Evolutionary conservation across 2,113 vertebrate genomes (phyloP), one percentile per base, ranked within the genome.

Genomic region (Lichenostomus cassidix): DNA sequence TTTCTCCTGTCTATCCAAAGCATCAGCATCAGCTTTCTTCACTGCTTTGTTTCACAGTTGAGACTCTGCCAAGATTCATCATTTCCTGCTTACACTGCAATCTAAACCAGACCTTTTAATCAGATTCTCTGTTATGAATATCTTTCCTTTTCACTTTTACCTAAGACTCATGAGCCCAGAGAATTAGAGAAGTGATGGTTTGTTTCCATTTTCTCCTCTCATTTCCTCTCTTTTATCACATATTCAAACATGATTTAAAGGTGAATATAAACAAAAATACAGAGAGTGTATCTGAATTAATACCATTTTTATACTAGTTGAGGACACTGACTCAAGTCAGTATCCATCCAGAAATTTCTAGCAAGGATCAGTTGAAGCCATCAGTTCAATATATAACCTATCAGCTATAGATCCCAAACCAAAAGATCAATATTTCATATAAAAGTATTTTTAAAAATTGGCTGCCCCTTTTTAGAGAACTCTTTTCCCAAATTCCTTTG

Each of bases 31-130:
- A 77, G 79, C 87, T 97, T 96, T 92, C 94, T 92, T 92, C 87
- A 59, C 79, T 69, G 42, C 87, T 94, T 90, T 89, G 81, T 96
- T 97, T 96, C 82, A 82, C 83, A 92, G 62, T 7, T 95, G 97
- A 95, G 56, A 65, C 41, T 80, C 85, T 87, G 96, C 96, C 96
- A 96, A 95, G 70, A 89, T 89, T 94, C 94, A 90, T 95, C 93
- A 95, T 96, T 97, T 97, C 95, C 97, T 97, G 96, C 88, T 95
- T 92, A 67, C n/a, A 62, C 41, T 74, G 92, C 58, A 83, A 90
- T 90, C 92, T 89, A 80, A 76, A 96, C 79, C 92, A 96, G 95
- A 87, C 70, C 75, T 93, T 94, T 60, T 75, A 90, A 96, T 96
- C 96, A 97, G 80, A 91, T 87, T 79, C 69, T 91, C 76, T 76